Percentiles rank a stretch among this genome's conserved stretches.
Evolutionary conservation across 2,888 invertebrate species (phyloP).

Genomic region (Barypeithes pellucidus): DNA sequence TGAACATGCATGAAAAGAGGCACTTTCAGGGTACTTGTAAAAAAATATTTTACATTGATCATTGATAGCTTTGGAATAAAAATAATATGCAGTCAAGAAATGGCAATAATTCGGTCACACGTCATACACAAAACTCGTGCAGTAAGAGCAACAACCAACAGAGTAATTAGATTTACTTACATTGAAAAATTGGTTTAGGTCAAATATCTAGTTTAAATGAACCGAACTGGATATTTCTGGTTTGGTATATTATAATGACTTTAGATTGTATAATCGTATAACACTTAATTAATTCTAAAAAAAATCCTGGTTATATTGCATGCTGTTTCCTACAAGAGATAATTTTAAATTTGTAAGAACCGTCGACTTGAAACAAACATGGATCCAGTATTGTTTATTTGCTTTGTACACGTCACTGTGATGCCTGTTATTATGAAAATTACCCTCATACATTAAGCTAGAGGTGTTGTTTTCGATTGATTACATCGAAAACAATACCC

Average conservation of each 20-base stretch:
- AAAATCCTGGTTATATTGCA: neutral
- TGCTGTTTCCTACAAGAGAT: neutral
- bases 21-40: too few species aligned
- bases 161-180: neutral
- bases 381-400: too few species aligned
- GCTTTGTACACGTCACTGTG: too few species aligned
- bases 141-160: neutral
- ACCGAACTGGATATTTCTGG: slow-evolving; percentile 21
- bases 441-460: too few species aligned
- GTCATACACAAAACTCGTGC: neutral
- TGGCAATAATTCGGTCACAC: neutral
- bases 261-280: neutral
- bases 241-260: neutral
- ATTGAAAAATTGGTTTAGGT: neutral
- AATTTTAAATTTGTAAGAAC: too few species aligned
- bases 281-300: neutral
- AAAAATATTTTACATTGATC: too few species aligned
- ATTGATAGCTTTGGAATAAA: too few species aligned
- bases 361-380: too few species aligned
- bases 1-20: too few species aligned
- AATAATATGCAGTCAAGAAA: neutral
- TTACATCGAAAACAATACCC: too few species aligned
- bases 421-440: too few species aligned
- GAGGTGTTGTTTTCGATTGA: too few species aligned
- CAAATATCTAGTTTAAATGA: slow-evolving; percentile 1